A percentile compares a stretch with the other conserved stretches of the same genome.
Conservation (phyloP, 2,113 vertebrate species). For the Saguinus midas region DNA sequence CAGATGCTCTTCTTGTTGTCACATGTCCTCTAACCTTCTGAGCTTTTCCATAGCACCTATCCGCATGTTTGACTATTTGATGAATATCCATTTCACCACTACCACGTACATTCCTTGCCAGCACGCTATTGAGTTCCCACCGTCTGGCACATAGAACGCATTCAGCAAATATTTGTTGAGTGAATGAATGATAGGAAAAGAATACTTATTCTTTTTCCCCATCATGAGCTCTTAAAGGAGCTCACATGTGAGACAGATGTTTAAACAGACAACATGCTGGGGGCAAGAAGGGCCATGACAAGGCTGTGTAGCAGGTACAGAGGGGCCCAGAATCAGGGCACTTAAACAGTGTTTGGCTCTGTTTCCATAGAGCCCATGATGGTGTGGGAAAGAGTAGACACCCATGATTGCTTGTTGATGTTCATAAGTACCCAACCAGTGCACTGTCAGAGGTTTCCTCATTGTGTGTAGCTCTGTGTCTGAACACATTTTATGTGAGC, state of each 20-base stretch:
- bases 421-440: background rate
- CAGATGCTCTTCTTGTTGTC: background rate
- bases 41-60: background rate
- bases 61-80: background rate
- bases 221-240: background rate
- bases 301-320: background rate
- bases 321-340: background rate
- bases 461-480: background rate
- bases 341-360: background rate
- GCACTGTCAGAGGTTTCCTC: background rate
- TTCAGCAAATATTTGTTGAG: background rate
- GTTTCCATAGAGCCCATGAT: background rate
- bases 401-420: background rate
- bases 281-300: background rate
- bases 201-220: background rate
- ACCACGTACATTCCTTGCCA: too few species aligned
- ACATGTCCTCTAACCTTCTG: background rate
- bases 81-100: background rate
- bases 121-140: too few species aligned
- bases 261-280: background rate
- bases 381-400: background rate
- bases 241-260: background rate
- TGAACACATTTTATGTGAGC: background rate
- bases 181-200: background rate
- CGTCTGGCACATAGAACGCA: background rate